phyloP scores from a whole-genome alignment of 53 echinoderm and acorn worm genomes.

The Crossaster papposus region DNA sequence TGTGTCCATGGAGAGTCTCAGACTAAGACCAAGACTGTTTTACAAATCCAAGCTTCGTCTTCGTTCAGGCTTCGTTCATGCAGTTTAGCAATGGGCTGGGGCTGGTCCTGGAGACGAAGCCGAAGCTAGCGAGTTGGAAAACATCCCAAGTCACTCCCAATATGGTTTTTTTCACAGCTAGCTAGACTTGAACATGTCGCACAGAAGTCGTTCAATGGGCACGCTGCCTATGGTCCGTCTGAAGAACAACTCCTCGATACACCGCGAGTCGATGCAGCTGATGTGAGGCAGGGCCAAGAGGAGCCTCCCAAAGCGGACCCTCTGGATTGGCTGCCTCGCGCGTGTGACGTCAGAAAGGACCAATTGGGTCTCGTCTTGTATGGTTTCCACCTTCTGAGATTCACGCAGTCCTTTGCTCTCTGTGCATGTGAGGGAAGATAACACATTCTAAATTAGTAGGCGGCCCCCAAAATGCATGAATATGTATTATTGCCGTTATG shows the following conservation, averaged over 20 bases:
- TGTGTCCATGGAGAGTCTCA: too few species aligned
- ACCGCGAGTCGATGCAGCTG: slow-evolving; percentile 71
- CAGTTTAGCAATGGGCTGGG: too few species aligned
- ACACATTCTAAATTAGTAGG: neutral
- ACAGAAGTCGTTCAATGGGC: slow-evolving; percentile 88
- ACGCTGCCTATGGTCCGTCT: slow-evolving; percentile 85
- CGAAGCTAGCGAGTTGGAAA: too few species aligned
- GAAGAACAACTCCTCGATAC: slow-evolving; percentile 87
- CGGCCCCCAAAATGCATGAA: too few species aligned
- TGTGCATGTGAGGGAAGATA: slow-evolving; percentile 39
- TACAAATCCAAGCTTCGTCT: too few species aligned
- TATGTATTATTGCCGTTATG: too few species aligned
- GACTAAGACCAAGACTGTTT: too few species aligned
- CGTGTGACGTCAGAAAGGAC: slow-evolving; percentile 76
- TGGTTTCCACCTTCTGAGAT: slow-evolving; percentile 61
- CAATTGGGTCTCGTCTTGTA: slow-evolving; percentile 92
- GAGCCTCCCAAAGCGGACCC: slow-evolving; percentile 85
- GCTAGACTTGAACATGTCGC: slow-evolving; percentile 94
- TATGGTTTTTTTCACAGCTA: neutral
- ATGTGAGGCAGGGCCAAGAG: slow-evolving; percentile 79
- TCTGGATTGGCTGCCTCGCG: slow-evolving; percentile 66
- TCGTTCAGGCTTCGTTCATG: too few species aligned
- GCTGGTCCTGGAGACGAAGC: too few species aligned
- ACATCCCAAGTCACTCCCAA: too few species aligned
- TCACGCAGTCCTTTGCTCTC: slow-evolving; percentile 84